Percentiles rank a stretch among this genome's conserved stretches.
Conservation (phyloP, 2,797 vertebrate genomes). For the Coluber constrictor region DNA sequence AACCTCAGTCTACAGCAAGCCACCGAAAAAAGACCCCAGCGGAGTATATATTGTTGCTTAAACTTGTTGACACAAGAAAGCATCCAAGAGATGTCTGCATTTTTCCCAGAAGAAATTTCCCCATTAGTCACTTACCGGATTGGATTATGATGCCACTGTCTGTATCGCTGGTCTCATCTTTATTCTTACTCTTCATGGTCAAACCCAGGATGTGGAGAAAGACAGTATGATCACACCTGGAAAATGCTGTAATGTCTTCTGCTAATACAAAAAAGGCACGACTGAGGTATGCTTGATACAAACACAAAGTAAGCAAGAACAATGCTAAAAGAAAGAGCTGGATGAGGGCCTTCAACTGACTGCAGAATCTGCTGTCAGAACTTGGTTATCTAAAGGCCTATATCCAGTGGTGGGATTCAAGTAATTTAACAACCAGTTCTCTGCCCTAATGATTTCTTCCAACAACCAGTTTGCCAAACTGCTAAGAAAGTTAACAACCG, state of each 20-base stretch:
- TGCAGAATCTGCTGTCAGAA: background rate
- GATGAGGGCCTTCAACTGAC: background rate
- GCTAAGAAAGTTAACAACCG: too few relatives aligned
- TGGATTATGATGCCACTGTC: constrained; percentile 89
- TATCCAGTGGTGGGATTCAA: background rate
- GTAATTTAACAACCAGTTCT: too few relatives aligned
- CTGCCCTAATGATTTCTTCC: too few relatives aligned
- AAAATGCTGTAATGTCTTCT: background rate
- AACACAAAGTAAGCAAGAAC: background rate
- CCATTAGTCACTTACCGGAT: constrained; percentile 71
- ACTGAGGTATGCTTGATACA: background rate
- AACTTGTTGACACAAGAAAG: background rate
- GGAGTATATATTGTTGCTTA: background rate
- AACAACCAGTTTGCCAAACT: too few relatives aligned
- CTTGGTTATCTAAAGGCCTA: background rate
- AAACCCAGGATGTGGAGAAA: background rate
- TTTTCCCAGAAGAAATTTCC: constrained; percentile 9
- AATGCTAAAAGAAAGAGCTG: background rate
- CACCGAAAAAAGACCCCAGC: background rate
- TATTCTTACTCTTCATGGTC: constrained; percentile 53
- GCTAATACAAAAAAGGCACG: background rate
- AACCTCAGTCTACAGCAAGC: background rate
- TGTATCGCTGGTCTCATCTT: constrained; percentile 83
- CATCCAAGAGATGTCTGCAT: background rate
- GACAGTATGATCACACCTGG: background rate